A percentile compares a stretch with the other conserved stretches of the same genome.
Conservation (phyloP, 1,140 invertebrate genomes). For the Spodoptera litura region DNA sequence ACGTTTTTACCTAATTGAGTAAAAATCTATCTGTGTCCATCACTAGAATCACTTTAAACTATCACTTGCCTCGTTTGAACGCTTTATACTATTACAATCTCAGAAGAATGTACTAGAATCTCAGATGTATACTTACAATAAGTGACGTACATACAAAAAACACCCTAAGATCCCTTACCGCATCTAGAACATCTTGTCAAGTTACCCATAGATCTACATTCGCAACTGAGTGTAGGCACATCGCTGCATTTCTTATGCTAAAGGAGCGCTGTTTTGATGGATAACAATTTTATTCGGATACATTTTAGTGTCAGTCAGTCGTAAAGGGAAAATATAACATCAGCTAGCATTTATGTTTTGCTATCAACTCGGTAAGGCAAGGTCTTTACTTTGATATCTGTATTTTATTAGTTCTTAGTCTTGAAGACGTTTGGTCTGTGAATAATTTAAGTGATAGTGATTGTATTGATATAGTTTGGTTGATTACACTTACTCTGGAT, state of each 20-base stretch:
- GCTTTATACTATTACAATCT: too few species aligned
- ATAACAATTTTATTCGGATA: constrained; percentile 72
- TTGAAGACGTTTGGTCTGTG: background rate
- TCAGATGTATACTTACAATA: too few species aligned
- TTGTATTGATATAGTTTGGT: too few species aligned
- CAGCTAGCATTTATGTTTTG: constrained; percentile 29
- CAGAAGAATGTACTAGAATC: too few species aligned
- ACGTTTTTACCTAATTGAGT: too few species aligned
- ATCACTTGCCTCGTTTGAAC: too few species aligned
- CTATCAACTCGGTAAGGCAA: constrained; percentile 10
- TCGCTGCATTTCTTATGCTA: constrained; percentile 62
- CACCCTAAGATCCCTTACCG: background rate
- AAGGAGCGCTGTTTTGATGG: constrained; percentile 68
- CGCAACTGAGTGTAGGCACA: constrained; percentile 40
- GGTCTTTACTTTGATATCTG: constrained; percentile 6
- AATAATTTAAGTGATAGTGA: too few species aligned
- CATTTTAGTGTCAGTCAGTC: constrained; percentile 66
- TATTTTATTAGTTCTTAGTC: background rate
- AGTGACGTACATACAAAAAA: too few species aligned
- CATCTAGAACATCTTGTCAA: constrained; percentile 4
- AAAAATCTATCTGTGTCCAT: too few species aligned
- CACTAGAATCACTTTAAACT: too few species aligned
- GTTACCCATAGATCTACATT: background rate
- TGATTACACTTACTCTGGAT: too few species aligned
- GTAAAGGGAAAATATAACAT: constrained; percentile 52